Evolutionary conservation across 2,113 vertebrate species (phyloP).

Genomic region (Charadrius vociferus): DNA sequence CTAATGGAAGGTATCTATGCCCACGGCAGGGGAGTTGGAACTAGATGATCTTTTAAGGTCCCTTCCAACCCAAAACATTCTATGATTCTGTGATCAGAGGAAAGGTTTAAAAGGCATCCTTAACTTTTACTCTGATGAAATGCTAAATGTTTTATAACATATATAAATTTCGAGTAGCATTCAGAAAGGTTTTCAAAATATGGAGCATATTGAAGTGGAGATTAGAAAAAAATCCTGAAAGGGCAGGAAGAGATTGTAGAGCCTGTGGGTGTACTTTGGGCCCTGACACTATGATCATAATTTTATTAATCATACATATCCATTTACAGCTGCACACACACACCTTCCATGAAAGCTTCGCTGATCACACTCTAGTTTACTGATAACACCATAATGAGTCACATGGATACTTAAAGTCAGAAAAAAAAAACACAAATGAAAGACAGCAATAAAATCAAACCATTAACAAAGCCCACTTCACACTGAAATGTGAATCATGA

Average conservation of each 20-base stretch:
- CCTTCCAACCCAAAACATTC: neutral
- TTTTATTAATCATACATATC: neutral
- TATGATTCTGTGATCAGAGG: neutral
- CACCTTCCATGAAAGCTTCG: neutral
- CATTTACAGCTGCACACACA: neutral
- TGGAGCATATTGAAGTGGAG: neutral
- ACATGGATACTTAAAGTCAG: neutral
- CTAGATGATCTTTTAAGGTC: neutral
- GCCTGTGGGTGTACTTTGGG: neutral
- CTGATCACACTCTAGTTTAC: neutral
- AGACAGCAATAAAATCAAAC: neutral
- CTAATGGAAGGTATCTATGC: neutral
- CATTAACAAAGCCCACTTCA: neutral
- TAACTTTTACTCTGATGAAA: neutral
- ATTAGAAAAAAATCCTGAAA: neutral
- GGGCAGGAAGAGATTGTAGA: fast-evolving
- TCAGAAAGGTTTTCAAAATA: neutral
- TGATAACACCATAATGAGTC: neutral
- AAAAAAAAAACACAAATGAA: neutral
- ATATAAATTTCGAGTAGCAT: neutral
- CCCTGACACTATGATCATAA: neutral
- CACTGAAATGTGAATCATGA: neutral
- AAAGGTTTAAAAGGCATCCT: neutral
- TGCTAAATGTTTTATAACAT: neutral
- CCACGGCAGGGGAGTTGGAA: neutral